Evolutionary conservation across 1,140 invertebrate genomes (phyloP), one percentile per base, ranked within the genome.

Genomic region (Druon quercuslanigerum): DNA sequence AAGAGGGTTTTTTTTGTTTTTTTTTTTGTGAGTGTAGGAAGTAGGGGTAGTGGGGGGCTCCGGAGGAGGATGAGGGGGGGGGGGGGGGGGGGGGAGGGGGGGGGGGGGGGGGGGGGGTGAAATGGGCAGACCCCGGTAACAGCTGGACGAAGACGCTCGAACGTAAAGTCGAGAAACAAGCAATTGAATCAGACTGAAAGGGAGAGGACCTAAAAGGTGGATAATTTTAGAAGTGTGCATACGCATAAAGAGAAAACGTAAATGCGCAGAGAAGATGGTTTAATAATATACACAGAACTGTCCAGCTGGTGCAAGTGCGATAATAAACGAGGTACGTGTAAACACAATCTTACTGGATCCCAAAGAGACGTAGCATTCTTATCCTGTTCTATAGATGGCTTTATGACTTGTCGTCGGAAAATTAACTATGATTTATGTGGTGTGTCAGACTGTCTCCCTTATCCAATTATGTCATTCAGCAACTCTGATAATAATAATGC

Each of bases 281-380:
- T 86, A 87, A 87, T 87, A 87, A 87, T 87, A 87, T 83, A 87
- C 85, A 85, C 51, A 33, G 50, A 74, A 71, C 51, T 60, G 78
- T 77, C 82, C 85, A 79, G 75, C 77, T 84, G 83, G 74, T 72
- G 70, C 80, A 79, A 86, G 83, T 79, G 74, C 76, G 79, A 87
- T 84, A 83, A 87, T 85, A 87, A 87, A 85, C 84, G 82, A 77
- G 80, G 57, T 40, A 66, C 57, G 33, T 66, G 57, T 66, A 66
- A 66, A 66, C 57, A 66, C 57, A 66, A 33, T 33, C 20, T 16
- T 25, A 19, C 20, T 14, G 25, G 25, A 60, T 17, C 16, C 9
- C 3, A 16, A 54, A 54, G 8, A 19, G n/a, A 11, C 52, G 25
- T 9, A 46, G 40, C 57, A 66, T 66, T 66, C 57, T 33, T 66